phyloP scores from a whole-genome alignment of 2,113 vertebrate genomes.

The Leptobrachium ailaonicum region DNA sequence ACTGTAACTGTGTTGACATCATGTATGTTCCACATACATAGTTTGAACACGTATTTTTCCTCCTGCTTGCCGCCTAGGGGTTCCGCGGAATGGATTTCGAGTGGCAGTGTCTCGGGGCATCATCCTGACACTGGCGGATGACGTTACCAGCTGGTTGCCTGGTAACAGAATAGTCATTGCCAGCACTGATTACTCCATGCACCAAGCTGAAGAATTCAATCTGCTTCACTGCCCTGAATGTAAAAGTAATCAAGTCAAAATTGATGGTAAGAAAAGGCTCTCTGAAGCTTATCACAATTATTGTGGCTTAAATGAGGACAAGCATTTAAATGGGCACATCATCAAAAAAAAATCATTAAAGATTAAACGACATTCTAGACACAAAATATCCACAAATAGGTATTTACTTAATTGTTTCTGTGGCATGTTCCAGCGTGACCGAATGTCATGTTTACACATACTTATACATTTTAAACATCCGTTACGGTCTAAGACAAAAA shows the following conservation, averaged over 20 bases:
- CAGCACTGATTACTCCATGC: slow-evolving; percentile 59
- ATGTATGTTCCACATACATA: no score
- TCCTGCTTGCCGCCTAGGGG: slow-evolving; percentile 35
- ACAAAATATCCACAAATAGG: not conserved
- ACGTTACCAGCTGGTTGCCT: slow-evolving; percentile 58
- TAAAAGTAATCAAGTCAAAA: slow-evolving; percentile 60
- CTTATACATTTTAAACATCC: no score
- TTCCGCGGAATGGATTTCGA: slow-evolving; percentile 57
- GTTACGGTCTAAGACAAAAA: no score
- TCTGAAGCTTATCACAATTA: not conserved
- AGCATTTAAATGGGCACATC: no score
- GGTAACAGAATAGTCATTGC: slow-evolving; percentile 53
- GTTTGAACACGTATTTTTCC: not conserved
- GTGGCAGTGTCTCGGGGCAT: slow-evolving; percentile 56
- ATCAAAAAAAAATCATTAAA: not conserved
- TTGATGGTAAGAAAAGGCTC: slow-evolving; percentile 56
- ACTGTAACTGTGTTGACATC: not conserved
- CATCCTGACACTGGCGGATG: slow-evolving; percentile 57
- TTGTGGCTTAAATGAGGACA: no score
- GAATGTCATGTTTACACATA: no score
- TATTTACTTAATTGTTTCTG: no score
- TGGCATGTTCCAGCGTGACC: no score
- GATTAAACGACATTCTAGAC: not conserved
- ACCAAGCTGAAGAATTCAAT: slow-evolving; percentile 61
- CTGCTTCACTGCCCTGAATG: slow-evolving; percentile 58